Base-by-base conservation (phyloP, 2,888 invertebrate species). In the Diarsia dahlii region DNA sequence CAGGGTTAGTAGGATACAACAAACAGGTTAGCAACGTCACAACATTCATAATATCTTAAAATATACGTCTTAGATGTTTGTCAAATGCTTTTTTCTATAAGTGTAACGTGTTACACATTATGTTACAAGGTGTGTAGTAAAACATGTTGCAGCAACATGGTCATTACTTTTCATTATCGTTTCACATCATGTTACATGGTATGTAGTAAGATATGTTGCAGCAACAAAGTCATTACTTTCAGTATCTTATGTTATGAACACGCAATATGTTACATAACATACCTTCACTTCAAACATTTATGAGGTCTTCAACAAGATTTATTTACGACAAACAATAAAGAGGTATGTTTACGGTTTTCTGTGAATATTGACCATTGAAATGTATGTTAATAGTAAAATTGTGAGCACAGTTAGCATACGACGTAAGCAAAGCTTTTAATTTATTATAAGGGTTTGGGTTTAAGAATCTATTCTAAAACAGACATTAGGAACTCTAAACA, bases 1-100 rank as follows among this genome's bases (percentile, higher is more conserved):
- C 73, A 84, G 73, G 82, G 78, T 87, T 82, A 82, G 60, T 66
- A 71, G 75, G 80, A 71, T 87, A 81, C 45, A 75, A 83, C 65
- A 82, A 74, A 83, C 69, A 83, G 64, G 50, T 71, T 74, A 79
- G 64, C 70, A 71, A 84, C 69, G 23, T 66, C 58, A 76, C 74
- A 64, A 65, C 8, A 71, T 64, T 48, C 34, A 74, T 68, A 18
- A 63, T 28, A 80, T 62, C 12, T 50, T 12, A 28, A 71, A 63
- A 74, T 68, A 82, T 63, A 81, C 73, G 77, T 70, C 71, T 64
- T 66, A 39, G 2, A n/a, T 62, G 23, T 34, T 12, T 13, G 45
- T n/a, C 10, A 12, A 28, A 8, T 10, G 1, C 34, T n/a, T 52
- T 71, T n/a, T 39, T 28, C 0, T 15, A 0, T 9, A 39, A 45